Evolutionary conservation across 92 coral and sea anemone genomes (phyloP), one percentile per base, ranked within the genome.

Genomic region (Siderastrea siderea): DNA sequence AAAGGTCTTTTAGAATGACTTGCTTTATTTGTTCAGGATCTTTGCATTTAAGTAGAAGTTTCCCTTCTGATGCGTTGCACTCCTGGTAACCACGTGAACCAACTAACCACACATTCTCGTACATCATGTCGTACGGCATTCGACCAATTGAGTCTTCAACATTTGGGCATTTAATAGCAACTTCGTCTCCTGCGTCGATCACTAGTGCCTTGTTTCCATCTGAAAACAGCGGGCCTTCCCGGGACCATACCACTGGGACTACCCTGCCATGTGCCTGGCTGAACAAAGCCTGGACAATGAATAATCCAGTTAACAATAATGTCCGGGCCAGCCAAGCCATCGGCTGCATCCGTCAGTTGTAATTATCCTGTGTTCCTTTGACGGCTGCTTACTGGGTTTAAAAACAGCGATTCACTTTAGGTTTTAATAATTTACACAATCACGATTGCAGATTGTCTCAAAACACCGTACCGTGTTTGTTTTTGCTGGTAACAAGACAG

Each of bases 91-190:
- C 94, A 11, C 46, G 15, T 9, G 73, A 69, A 15, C 79, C 88
- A 65, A 91, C 94, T 60, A 64, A 60, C 94, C 92, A 91, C 47
- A 87, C 94, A 52, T 91, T 87, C 71, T 91, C 94, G 71, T 55
- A 91, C 91, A 91, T 87, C 47, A 57, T 52, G 15, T 77, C 66
- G 78, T 87, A 76, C 7, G 90, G 84, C 50, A 79, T 3, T 77
- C 90, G 68, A 6, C 51, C 64, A 55, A 60, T 19, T 15, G 55
- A 3, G 17, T 43, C 75, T 19, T 50, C 67, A 48, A 45, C 51
- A 70, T 69, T 78, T 6, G 90, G 90, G 26, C 90, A 86, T 48
- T 8, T 45, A 10, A 86, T 68, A 10, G 63, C 85, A 15, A 86
- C 13, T 2, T 38, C 26, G 61, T 86, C 90, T 16, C 90, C 90